Conservation (phyloP, 2,888 invertebrate species). For the Eupithecia centaureata region DNA sequence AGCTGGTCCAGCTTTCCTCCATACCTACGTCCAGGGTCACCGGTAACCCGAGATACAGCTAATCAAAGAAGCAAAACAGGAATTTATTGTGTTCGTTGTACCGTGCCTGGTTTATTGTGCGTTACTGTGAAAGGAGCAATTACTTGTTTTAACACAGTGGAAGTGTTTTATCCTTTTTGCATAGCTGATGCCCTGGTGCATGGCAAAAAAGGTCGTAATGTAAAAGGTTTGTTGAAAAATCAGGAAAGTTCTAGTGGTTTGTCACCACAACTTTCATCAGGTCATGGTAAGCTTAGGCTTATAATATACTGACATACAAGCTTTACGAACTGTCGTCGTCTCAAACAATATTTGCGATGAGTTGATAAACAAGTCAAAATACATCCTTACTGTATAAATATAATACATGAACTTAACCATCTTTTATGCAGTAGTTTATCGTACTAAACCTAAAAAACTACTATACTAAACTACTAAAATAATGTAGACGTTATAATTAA, state of each 20-base stretch:
- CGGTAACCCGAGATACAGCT: slow-evolving; percentile 75
- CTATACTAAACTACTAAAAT: too few relatives aligned
- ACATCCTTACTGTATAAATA: too few relatives aligned
- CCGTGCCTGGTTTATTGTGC: slow-evolving; percentile 78
- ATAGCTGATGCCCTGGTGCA: slow-evolving; percentile 15
- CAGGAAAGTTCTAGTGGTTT: background rate
- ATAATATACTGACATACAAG: too few relatives aligned
- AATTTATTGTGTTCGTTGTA: slow-evolving; percentile 80
- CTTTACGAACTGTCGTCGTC: background rate
- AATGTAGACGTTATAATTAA: background rate
- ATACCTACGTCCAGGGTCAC: slow-evolving; percentile 50
- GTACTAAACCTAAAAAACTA: too few relatives aligned
- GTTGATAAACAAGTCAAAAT: background rate
- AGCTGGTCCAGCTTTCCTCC: slow-evolving; percentile 18
- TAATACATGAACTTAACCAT: too few relatives aligned
- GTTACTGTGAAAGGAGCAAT: slow-evolving; percentile 76
- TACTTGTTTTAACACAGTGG: slow-evolving; percentile 59
- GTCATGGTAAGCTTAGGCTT: background rate
- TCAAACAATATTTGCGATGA: background rate
- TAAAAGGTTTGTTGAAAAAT: background rate
- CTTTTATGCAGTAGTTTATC: too few relatives aligned
- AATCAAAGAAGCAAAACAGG: slow-evolving; percentile 81
- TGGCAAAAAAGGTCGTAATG: slow-evolving; percentile 15
- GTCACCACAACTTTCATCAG: background rate
- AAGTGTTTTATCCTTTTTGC: slow-evolving; percentile 30